phyloP scores from a whole-genome alignment of 2,888 invertebrate species.

The Eudasyphora cyanicolor region DNA sequence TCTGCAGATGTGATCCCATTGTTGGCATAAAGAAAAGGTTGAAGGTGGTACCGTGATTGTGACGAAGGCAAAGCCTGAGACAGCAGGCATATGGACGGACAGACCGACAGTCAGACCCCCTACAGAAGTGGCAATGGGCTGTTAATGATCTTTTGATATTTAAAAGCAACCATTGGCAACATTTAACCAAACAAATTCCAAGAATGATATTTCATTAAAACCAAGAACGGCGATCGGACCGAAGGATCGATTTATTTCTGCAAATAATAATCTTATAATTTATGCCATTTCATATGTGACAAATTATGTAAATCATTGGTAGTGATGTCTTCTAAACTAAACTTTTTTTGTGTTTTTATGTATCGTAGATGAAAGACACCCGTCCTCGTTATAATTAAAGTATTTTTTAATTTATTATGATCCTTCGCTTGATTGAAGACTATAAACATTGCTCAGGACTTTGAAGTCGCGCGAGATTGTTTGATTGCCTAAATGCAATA shows the following conservation, averaged over 20 bases:
- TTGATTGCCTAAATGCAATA: too few relatives aligned
- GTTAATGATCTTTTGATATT: constrained; percentile 71
- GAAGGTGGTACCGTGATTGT: constrained; percentile 48
- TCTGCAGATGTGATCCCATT: background rate
- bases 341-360: background rate
- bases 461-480: background rate
- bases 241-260: background rate
- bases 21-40: constrained; percentile 30
- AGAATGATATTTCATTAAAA: constrained; percentile 50
- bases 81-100: background rate
- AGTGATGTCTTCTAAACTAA: background rate
- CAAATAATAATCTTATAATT: background rate
- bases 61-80: background rate
- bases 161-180: background rate
- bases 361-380: background rate
- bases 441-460: background rate
- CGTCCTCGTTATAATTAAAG: background rate
- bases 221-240: too few relatives aligned
- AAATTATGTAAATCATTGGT: background rate
- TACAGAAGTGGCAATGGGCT: constrained; percentile 77
- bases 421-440: background rate
- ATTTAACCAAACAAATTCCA: constrained; percentile 9
- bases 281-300: background rate
- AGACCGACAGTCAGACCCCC: constrained; percentile 71
- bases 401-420: background rate